Evolutionary conservation across 1,140 invertebrate species (phyloP).

Genomic region (Fopius arisanus): DNA sequence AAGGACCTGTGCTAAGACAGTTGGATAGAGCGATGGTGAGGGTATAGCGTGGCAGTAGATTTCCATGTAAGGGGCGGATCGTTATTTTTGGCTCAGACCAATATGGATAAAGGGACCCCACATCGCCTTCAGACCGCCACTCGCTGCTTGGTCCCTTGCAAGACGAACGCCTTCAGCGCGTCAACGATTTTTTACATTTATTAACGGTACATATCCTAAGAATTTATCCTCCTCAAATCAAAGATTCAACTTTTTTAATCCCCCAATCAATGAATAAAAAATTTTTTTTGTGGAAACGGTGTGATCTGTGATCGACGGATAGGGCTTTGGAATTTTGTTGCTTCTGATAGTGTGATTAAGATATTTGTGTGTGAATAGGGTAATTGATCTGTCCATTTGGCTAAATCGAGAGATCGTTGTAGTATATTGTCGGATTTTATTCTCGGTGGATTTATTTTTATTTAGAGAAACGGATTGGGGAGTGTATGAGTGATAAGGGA

Average conservation of each 20-base stretch:
- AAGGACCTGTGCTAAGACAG: constrained; percentile 46
- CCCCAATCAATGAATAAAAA: too few species aligned
- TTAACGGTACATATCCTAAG: constrained; percentile 43
- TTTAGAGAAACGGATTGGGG: not conserved
- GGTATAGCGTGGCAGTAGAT: constrained; percentile 40
- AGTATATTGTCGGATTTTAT: not conserved
- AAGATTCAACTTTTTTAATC: too few species aligned
- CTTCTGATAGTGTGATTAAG: not conserved
- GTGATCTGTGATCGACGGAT: not conserved
- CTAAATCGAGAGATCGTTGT: not conserved
- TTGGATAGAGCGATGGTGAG: constrained; percentile 26
- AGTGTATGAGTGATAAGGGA: not conserved
- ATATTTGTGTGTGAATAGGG: not conserved
- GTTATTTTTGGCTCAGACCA: constrained; percentile 57
- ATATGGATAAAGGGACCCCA: constrained; percentile 61
- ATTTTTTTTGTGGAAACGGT: not conserved
- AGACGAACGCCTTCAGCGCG: constrained; percentile 47
- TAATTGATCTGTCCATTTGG: not conserved
- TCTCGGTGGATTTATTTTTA: not conserved
- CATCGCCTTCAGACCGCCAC: constrained; percentile 50
- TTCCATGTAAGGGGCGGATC: constrained; percentile 60
- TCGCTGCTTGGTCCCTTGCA: constrained; percentile 53
- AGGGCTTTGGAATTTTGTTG: not conserved
- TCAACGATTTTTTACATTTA: constrained; percentile 45
- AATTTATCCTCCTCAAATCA: too few species aligned